Evolutionary conservation across 2,113 vertebrate species (phyloP).

Genomic region (Dicerorhinus sumatrensis): DNA sequence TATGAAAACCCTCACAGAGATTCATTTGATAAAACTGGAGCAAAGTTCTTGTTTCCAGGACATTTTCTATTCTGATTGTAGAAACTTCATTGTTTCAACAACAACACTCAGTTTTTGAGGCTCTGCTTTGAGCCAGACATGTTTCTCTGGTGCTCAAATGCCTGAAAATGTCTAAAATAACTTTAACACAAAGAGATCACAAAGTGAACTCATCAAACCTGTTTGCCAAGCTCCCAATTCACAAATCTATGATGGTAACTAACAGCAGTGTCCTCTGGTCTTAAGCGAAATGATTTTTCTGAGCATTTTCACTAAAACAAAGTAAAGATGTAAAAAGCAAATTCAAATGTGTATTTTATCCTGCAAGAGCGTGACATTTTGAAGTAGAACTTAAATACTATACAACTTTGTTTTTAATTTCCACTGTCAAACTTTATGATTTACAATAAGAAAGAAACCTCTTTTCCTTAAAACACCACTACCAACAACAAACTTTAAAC

Average conservation of each 20-base stretch:
- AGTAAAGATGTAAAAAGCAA: background rate
- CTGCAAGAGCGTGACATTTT: background rate
- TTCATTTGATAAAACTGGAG: background rate
- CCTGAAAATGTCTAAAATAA: background rate
- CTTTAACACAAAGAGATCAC: too few relatives aligned
- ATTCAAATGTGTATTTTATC: background rate
- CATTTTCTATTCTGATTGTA: too few relatives aligned
- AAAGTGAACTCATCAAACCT: accelerated
- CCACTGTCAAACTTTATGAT: background rate
- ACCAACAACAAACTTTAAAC: background rate
- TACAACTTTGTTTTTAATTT: background rate
- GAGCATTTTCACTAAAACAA: background rate
- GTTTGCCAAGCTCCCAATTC: too few relatives aligned
- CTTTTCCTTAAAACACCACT: background rate
- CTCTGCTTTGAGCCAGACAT: accelerated
- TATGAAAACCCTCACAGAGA: background rate
- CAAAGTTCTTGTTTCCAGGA: too few relatives aligned
- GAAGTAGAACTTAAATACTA: background rate
- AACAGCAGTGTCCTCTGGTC: accelerated
- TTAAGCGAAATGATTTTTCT: background rate
- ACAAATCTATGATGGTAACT: background rate
- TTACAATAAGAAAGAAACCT: background rate
- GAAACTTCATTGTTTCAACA: background rate
- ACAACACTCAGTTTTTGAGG: accelerated
- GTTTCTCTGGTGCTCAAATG: background rate